Evolutionary conservation across 2,888 invertebrate genomes (phyloP), one percentile per base, ranked within the genome.

Genomic region (Calameuta pallipes): DNA sequence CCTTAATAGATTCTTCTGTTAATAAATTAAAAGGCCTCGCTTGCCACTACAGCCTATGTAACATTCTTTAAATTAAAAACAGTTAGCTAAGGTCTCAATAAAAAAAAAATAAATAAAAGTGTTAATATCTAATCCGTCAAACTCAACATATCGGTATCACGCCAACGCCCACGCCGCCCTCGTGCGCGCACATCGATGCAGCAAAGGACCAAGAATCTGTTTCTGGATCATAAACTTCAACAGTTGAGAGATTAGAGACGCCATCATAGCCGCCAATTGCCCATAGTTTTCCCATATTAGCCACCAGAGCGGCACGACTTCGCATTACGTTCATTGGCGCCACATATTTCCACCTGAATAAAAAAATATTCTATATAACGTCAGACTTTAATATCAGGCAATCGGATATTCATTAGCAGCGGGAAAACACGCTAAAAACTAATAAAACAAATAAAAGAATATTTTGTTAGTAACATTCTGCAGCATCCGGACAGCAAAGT

Each of bases 101-200:
- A 41, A 41, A 41, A 36, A 36, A 41, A 41, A 41, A 41, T 15
- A 41, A 41, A 41, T 41, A 41, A 41, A 41, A 41, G 15, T 15
- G 15, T 41, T 41, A 41, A 41, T 70, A 70, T 15, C 11, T 15
- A 30, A 31, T 31, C 11, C 33, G 33, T 30, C 4, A n/a, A 30
- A 70, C 0, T 84, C 84, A 86, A 81, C 85, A 85, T 74, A 93
- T 92, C 78, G 95, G 95, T 84, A 97, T 95, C 9, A 97, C 97
- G 0, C 97, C 97, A 35, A 97, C 95, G n/a, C 97, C 97, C 0
- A 97, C 97, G 1, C 97, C 97, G 1, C 97, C 97, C 89, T 97
- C 97, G 89, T 97, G 97, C 2, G 96, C 96, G 84, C 95, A 94
- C 97, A 97, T 97, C 0, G 95, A 93, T 3, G 95, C 94, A 30